Evolutionary conservation across 2,113 vertebrate species (phyloP).

Genomic region (Casuarius casuarius): DNA sequence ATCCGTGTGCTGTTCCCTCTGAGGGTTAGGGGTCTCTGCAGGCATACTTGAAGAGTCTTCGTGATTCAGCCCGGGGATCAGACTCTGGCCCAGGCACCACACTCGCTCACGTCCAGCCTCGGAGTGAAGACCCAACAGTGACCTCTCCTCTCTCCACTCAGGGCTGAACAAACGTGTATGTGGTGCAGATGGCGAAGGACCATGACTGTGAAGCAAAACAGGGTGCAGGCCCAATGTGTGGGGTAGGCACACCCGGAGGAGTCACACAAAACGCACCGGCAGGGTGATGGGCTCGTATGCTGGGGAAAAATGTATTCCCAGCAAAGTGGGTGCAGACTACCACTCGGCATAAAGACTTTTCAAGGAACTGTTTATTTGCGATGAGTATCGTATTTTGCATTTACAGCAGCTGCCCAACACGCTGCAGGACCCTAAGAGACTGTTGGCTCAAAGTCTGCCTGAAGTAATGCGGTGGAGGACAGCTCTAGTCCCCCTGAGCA

Average conservation of each 20-base stretch:
- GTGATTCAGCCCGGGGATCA: background rate
- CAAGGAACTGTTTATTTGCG: background rate
- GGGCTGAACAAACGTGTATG: background rate
- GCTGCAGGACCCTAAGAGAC: background rate
- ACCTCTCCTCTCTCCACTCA: background rate
- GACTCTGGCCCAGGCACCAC: background rate
- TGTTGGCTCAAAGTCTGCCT: background rate
- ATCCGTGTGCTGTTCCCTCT: background rate
- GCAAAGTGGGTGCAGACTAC: background rate
- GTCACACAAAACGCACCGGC: too few relatives aligned
- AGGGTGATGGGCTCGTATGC: too few relatives aligned
- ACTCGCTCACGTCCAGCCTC: background rate
- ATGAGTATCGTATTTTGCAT: background rate
- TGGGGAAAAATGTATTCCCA: too few relatives aligned
- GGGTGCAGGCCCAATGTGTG: background rate
- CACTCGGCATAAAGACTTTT: background rate
- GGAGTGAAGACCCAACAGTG: accelerated
- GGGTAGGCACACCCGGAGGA: too few relatives aligned
- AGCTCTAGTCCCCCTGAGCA: background rate
- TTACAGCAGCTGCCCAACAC: background rate
- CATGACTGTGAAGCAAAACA: background rate
- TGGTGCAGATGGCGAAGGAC: background rate
- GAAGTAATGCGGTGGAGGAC: background rate
- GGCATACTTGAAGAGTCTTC: background rate
- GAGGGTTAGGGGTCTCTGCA: background rate